Evolutionary conservation across 2,888 invertebrate species (phyloP), one percentile per base, ranked within the genome.

Genomic region (Lasioglossum figueresi): DNA sequence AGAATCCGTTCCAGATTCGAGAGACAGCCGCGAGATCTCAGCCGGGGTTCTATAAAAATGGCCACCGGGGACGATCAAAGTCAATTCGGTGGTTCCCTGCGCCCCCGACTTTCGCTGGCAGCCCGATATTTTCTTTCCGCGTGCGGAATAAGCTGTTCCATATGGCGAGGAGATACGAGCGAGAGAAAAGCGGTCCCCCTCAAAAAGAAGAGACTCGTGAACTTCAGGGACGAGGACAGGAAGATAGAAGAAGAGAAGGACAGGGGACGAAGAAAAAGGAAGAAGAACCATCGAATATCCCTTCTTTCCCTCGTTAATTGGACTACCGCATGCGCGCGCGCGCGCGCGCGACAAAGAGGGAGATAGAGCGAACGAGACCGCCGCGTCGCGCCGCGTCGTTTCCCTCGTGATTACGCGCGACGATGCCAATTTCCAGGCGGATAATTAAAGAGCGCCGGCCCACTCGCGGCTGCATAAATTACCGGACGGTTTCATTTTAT

Each of bases 41-140:
- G 40, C 19, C 16, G 78, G 68, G 43, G 76, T 85, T 87, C 87
- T 88, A 88, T 90, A 91, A 92, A 91, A 89, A 89, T 84, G 85
- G 68, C 79, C 76, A 81, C 88, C 72, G 16, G 73, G 77, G n/a
- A 43, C 63, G 92, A 92, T 92, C 92, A 92, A 92, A 92, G 92
- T 88, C 89, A 84, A 88, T 89, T 86, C 34, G 66, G 27, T 34
- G 87, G 75, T 71, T 31, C 23, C 81, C 80, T 63, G 52, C 74
- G 76, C 56, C 75, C 40, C 37, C 37, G 45, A 56, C 72, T 80
- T 84, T 87, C 86, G 79, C 70, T 31, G 80, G 80, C 52, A 84
- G 76, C 56, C 74, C 71, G 85, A 82, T 91, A 91, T 92, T 92
- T 91, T 89, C 89, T 88, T 88, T 89, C 88, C 89, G 87, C 86